Percentiles rank a stretch among this genome's conserved stretches.
Conservation (phyloP, 2,888 invertebrate species). For the Leptura quadrifasciata region DNA sequence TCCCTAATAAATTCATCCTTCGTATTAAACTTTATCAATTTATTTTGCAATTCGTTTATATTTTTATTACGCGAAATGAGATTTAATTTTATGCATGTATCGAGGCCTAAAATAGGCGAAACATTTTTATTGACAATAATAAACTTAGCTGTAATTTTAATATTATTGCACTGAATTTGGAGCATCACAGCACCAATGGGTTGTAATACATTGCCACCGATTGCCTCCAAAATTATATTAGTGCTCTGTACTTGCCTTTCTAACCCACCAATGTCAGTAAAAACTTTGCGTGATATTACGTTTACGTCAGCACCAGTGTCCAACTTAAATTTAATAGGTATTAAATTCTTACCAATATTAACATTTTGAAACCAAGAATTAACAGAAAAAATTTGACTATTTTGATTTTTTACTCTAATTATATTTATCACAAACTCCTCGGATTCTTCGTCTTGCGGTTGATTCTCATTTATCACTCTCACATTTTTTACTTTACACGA, state of each 20-base stretch:
- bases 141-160: neutral
- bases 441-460: neutral
- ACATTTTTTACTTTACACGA: neutral
- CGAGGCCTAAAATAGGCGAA: neutral
- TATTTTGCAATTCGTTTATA: constrained; percentile 3
- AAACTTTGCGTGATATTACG: too few relatives aligned
- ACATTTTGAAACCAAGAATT: constrained; percentile 1
- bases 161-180: neutral
- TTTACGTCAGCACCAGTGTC: too few relatives aligned
- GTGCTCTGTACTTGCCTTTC: too few relatives aligned
- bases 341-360: neutral
- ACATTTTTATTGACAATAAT: neutral
- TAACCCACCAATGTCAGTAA: too few relatives aligned
- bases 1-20: neutral
- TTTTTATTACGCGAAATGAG: neutral
- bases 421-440: neutral
- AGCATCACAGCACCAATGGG: neutral
- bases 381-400: neutral
- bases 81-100: neutral
- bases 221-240: neutral
- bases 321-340: too few relatives aligned
- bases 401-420: too few relatives aligned
- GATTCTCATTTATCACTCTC: constrained; percentile 2
- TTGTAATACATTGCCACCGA: neutral
- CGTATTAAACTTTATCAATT: neutral